A percentile compares a stretch with the other conserved stretches of the same genome.
Conservation (phyloP, 1,140 invertebrate species). For the Drosophila paulistorum region DNA sequence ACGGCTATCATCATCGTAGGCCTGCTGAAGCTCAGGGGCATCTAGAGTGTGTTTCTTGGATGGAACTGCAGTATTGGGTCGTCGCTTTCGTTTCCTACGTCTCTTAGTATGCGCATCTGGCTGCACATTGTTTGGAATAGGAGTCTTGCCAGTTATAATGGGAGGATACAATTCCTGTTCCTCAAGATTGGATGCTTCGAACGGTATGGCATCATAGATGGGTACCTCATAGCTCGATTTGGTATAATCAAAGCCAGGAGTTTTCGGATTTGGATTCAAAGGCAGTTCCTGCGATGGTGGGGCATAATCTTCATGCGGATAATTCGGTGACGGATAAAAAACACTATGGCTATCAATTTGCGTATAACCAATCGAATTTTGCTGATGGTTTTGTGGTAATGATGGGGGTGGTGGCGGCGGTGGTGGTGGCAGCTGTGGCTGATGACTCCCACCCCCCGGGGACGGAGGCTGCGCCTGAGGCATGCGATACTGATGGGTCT, state of each 20-base stretch:
- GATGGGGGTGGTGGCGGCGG: conserved; percentile 27
- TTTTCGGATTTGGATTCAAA: conserved; percentile 63
- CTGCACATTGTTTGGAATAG: conserved; percentile 23
- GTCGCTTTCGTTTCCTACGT: conserved; percentile 55
- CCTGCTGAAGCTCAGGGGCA: conserved; percentile 70
- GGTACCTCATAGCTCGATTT: conserved; percentile 82
- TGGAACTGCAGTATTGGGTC: conserved; percentile 25
- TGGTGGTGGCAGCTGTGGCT: conserved; percentile 20
- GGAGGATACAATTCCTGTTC: conserved; percentile 74
- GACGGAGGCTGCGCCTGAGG: conserved; percentile 7
- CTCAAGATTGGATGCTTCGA: conserved; percentile 67
- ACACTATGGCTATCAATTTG: conserved; percentile 23
- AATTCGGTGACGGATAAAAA: conserved; percentile 32
- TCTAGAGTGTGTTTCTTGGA: conserved; percentile 72
- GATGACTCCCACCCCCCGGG: conserved; percentile 20
- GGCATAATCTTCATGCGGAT: conserved; percentile 64
- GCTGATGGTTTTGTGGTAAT: conserved; percentile 23
- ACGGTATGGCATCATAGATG: conserved; percentile 79
- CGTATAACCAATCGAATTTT: conserved; percentile 27
- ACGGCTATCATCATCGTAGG: conserved; percentile 62
- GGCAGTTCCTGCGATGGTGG: conserved; percentile 67
- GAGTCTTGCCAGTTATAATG: conserved; percentile 35
- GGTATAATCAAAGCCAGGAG: conserved; percentile 73
- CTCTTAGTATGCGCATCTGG: conserved; percentile 52
- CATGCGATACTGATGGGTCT: conserved; percentile 16